Conservation (phyloP, 2,888 invertebrate species). For the Phyllotreta striolata region DNA sequence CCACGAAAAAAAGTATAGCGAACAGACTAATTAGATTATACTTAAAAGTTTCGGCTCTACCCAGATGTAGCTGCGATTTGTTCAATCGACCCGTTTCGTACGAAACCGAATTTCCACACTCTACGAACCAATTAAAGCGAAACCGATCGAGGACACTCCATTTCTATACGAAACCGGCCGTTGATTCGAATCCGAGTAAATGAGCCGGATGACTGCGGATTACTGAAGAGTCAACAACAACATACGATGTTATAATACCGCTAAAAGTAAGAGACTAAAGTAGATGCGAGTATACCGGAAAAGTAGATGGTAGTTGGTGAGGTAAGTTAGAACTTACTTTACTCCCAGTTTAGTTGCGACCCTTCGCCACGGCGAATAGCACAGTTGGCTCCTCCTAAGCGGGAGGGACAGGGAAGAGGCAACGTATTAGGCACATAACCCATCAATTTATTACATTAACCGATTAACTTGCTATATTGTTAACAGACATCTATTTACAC, state of each 20-base stretch:
- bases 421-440: conserved; percentile 62
- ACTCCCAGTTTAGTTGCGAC: conserved; percentile 94
- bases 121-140: neutral
- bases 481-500: conserved; percentile 22
- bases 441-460: conserved; percentile 45
- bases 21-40: conserved; percentile 30
- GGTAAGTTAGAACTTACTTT: conserved; percentile 79
- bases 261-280: conserved; percentile 36
- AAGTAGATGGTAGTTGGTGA: conserved; percentile 43
- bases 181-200: conserved; percentile 19
- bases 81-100: conserved; percentile 18
- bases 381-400: conserved; percentile 72
- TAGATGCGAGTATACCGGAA: conserved; percentile 38
- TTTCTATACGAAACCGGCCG: conserved; percentile 20
- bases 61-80: conserved; percentile 24
- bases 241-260: conserved; percentile 30
- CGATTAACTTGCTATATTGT: conserved; percentile 23
- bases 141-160: neutral
- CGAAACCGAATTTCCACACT: conserved; percentile 12
- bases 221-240: conserved; percentile 28
- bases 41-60: conserved; percentile 26
- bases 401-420: conserved; percentile 62
- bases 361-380: conserved; percentile 92
- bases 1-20: conserved; percentile 34
- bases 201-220: conserved; percentile 26